phyloP scores from a whole-genome alignment of 1,140 invertebrate species.

The Philaenus spumarius region DNA sequence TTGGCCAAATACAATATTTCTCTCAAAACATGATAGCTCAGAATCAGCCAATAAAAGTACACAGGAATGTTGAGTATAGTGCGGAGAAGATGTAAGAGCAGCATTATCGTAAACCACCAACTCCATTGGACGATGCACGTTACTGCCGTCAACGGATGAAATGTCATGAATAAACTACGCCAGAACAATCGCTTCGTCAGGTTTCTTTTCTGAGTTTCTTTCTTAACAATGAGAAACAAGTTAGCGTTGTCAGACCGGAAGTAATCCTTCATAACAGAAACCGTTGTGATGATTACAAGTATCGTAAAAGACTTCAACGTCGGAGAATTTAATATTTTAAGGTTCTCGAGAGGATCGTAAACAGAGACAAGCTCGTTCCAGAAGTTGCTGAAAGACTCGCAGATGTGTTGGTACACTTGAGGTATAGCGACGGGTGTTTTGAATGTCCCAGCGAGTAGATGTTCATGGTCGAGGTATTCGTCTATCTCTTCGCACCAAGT shows the following conservation, averaged over 20 bases:
- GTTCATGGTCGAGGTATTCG: conserved; percentile 9
- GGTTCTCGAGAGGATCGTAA: conserved; percentile 67
- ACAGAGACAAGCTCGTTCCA: conserved; percentile 74
- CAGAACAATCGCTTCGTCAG: conserved; percentile 17
- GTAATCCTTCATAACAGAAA: conserved; percentile 51
- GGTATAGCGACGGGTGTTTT: conserved; percentile 45
- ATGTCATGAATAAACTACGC: conserved; percentile 19
- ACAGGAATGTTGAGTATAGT: conserved; percentile 21
- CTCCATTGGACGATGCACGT: conserved; percentile 8
- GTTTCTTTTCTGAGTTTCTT: conserved; percentile 15
- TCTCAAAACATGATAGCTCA: conserved; percentile 43
- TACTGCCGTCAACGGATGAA: conserved; percentile 23
- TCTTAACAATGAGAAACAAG: background rate
- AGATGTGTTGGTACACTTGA: conserved; percentile 56
- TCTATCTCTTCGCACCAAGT: background rate
- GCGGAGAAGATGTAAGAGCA: conserved; percentile 23
- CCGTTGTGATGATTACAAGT: conserved; percentile 49
- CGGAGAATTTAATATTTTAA: conserved; percentile 50
- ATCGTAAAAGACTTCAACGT: conserved; percentile 51
- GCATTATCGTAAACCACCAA: conserved; percentile 26
- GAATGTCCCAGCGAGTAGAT: conserved; percentile 17
- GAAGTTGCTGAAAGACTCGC: conserved; percentile 58
- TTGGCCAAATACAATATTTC: conserved; percentile 49
- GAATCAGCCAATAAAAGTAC: conserved; percentile 24
- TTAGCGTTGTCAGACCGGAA: conserved; percentile 22